These are phyloP conservation scores for human (Homo sapiens) DNA, from an alignment of 2,113 vertebrate species.

Conservation along the genomic window GRCh38 chr7:126859001-126859500, in stretches of 20 bases:
- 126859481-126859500: not conserved
- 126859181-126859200: not conserved
- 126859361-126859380: not conserved
- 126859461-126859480: not conserved
- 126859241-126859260: not conserved
- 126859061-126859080: not conserved
- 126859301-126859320: not conserved
- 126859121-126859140: accelerated
- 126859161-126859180: not conserved
- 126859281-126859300: not conserved
- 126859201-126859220: not conserved
- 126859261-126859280: not conserved
- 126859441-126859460: not conserved
- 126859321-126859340: not conserved
- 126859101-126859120: not conserved
- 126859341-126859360: not conserved
- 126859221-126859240: not conserved
- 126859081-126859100: not conserved
- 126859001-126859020: not conserved
- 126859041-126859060: not conserved
- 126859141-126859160: not conserved
- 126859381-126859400: not conserved
- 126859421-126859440: not conserved
- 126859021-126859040: not conserved
- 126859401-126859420: not conserved